Percentiles rank a stretch among this genome's conserved stretches.
Conservation (phyloP, 2,797 vertebrate species). For the Zonotrichia albicollis region DNA sequence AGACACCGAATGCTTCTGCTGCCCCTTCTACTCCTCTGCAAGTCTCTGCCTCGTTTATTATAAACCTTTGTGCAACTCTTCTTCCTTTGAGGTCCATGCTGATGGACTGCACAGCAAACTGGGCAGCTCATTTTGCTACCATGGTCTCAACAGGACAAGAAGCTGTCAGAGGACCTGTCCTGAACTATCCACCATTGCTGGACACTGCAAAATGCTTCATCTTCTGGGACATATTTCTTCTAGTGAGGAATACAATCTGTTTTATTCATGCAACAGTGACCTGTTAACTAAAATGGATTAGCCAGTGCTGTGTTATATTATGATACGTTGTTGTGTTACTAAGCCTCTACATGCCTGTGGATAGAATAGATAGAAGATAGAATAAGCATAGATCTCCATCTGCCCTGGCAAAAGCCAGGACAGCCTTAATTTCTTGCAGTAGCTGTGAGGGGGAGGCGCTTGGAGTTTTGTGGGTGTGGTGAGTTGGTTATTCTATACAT, state of each 20-base stretch:
- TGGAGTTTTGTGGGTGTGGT: fast-evolving
- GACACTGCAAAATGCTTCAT: neutral
- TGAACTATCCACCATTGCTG: neutral
- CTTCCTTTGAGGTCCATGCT: neutral
- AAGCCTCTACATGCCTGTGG: neutral
- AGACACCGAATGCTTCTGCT: neutral
- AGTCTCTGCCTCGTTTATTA: neutral
- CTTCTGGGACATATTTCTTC: neutral
- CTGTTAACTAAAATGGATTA: neutral
- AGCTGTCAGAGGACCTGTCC: neutral
- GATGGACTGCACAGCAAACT: neutral
- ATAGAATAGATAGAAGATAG: too few relatives aligned
- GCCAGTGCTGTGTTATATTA: neutral
- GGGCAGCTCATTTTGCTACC: neutral
- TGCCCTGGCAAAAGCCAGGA: neutral
- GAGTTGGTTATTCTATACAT: neutral
- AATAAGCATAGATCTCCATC: neutral
- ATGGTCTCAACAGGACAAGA: fast-evolving
- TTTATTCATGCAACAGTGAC: neutral
- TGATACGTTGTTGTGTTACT: neutral
- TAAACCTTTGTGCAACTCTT: neutral
- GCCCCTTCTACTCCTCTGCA: neutral
- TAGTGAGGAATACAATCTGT: neutral
- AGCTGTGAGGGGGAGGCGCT: too few relatives aligned
- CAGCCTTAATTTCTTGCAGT: neutral